Base-by-base conservation (phyloP, 1,140 invertebrate species). In the Pogonognathellus flavescens region DNA sequence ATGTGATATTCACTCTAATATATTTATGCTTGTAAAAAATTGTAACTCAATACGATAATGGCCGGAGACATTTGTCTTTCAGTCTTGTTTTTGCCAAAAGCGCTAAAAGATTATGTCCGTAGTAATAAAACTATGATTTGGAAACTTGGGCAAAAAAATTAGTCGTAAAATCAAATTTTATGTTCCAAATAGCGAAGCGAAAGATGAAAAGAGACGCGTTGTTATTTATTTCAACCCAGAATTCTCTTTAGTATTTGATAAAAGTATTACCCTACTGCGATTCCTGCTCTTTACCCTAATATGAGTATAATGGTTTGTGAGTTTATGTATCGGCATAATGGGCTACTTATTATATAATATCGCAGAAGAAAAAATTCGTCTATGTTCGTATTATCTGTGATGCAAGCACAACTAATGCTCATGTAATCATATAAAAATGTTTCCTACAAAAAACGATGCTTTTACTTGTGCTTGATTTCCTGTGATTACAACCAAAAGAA, bases 81-180 rank as follows among this genome's bases (percentile, higher is more conserved):
- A 50, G 49, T 76, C 31, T 70, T 22, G 16, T 70, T 70, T 49
- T 76, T 76, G n/a, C 10, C 25, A 25, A 72, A 72, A 62, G 31
- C 6, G 11, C 41, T 72, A 41, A 72, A 49, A 72, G 31, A 72
- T 72, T 72, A n/a, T 50, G n/a, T 72, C 14, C 13, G 0, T 72
- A n/a, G 41, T 13, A 49, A 72, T 72, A 72, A 72, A 72, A 72
- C 31, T 16, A 18, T 72, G 66, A 72, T 72, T 72, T 72, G 41
- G 41, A 72, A n/a, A 8, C 66, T 5, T 49, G 20, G 49, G 70
- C 70, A 76, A 76, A 76, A n/a, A 76, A 49, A 76, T 76, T 76
- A 4, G 14, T 50, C n/a, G 16, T 76, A 49, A 76, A 50, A 76
- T 16, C 66, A 8, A 57, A 11, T 50, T 76, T 50, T 41, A 76